Percentiles rank a stretch among this genome's conserved stretches.
Conservation (phyloP, 53 echinoderm and acorn worm species). For the Echinometra lucunter region DNA sequence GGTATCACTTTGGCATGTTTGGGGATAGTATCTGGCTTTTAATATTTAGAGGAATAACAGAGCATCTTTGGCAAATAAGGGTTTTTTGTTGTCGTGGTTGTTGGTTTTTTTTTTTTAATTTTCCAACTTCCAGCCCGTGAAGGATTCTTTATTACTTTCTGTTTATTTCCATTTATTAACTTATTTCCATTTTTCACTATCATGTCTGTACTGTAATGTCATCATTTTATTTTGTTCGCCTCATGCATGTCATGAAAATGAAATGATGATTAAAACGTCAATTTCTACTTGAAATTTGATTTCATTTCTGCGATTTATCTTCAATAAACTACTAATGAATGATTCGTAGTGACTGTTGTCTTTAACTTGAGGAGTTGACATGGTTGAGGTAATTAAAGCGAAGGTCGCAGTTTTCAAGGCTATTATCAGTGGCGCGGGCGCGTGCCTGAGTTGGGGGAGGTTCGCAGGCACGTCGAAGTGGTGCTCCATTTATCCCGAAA, state of each 20-base stretch:
- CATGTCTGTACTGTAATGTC: no score
- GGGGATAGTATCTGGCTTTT: no score
- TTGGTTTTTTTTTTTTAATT: no score
- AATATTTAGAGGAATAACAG: no score
- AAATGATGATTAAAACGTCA: neutral
- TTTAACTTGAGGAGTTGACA: neutral
- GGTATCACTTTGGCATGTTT: no score
- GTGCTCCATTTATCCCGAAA: conserved; percentile 66
- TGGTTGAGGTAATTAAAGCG: conserved; percentile 8
- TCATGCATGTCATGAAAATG: neutral
- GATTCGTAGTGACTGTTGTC: neutral
- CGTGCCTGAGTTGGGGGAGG: neutral
- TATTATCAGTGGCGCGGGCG: neutral
- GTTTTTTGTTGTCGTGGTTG: no score
- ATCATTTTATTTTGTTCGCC: neutral
- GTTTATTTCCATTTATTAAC: no score
- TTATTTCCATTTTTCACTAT: no score
- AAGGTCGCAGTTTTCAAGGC: conserved; percentile 56
- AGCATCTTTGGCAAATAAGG: no score
- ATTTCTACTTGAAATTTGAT: neutral
- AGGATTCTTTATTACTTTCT: no score
- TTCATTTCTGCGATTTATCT: neutral
- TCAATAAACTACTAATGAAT: neutral
- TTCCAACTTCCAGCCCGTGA: no score
- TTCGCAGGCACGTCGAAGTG: neutral